phyloP scores from a whole-genome alignment of 2,888 invertebrate species.

The Flabesymbios commensalis region DNA sequence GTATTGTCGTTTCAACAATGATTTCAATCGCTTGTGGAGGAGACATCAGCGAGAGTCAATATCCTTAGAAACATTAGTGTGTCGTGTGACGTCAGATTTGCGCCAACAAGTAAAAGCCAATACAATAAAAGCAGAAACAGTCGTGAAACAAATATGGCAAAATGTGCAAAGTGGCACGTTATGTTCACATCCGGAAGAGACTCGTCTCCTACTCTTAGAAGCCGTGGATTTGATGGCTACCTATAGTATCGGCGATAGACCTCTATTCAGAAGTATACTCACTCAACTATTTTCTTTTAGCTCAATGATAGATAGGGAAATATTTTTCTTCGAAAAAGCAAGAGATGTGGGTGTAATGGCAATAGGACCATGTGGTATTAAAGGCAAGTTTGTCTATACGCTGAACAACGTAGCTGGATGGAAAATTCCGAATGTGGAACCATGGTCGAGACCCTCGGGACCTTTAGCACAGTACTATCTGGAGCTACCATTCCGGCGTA shows the following conservation, averaged over 20 bases:
- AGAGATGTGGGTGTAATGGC: too few species aligned
- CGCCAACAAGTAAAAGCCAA: too few species aligned
- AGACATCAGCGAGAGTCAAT: too few species aligned
- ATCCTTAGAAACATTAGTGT: too few species aligned
- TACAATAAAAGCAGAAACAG: too few species aligned
- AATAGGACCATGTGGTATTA: too few species aligned
- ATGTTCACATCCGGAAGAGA: not conserved
- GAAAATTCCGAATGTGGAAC: not conserved
- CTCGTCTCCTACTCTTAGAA: not conserved
- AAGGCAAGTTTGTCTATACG: not conserved
- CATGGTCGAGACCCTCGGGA: not conserved
- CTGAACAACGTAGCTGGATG: not conserved
- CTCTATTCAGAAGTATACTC: not conserved
- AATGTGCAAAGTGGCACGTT: too few species aligned
- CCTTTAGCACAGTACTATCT: not conserved
- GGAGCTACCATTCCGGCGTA: slow-evolving; percentile 2
- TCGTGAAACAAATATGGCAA: too few species aligned
- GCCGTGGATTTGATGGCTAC: not conserved
- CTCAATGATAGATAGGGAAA: not conserved
- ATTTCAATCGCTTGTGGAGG: too few species aligned
- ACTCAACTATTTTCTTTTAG: not conserved
- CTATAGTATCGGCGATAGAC: not conserved
- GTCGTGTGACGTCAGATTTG: too few species aligned
- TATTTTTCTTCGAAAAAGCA: not conserved
- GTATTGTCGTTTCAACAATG: too few species aligned